Evolutionary conservation across 30 jellyfish, hydroid and myxozoan genomes (phyloP).

Genomic region (Catostylus mosaicus): DNA sequence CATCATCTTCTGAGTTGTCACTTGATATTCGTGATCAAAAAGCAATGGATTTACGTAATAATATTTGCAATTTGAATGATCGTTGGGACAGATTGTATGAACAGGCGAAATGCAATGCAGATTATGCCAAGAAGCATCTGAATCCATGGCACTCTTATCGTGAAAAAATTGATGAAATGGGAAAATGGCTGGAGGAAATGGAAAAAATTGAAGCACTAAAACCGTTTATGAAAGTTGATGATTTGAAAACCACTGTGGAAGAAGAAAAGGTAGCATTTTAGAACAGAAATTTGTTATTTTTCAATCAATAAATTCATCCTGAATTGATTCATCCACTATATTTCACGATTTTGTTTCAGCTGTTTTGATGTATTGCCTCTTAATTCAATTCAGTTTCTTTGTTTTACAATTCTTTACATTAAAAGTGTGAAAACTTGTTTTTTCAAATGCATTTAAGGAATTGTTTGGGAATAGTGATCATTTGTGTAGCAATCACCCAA

Average conservation of each 20-base stretch:
- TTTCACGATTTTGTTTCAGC: too few species aligned
- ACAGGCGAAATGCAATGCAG: constrained; percentile 65
- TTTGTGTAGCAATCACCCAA: too few species aligned
- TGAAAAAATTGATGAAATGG: constrained; percentile 56
- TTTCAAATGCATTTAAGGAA: too few species aligned
- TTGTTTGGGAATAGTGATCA: too few species aligned
- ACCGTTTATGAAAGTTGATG: constrained; percentile 24
- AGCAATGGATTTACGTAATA: constrained; percentile 71
- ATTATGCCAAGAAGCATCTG: constrained; percentile 55
- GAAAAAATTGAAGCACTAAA: constrained; percentile 10
- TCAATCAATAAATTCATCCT: too few species aligned
- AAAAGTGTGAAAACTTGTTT: too few species aligned
- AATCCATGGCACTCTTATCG: constrained; percentile 78
- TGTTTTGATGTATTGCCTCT: too few species aligned
- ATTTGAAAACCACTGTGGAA: constrained; percentile 26
- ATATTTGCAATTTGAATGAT: constrained; percentile 64
- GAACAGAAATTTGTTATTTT: neutral
- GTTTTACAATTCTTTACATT: too few species aligned
- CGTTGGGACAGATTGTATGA: constrained; percentile 85
- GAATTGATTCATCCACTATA: too few species aligned
- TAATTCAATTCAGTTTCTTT: too few species aligned
- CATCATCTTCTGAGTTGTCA: constrained; percentile 35
- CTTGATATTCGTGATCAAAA: constrained; percentile 57
- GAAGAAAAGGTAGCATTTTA: constrained; percentile 35
- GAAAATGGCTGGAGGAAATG: constrained; percentile 50